Evolutionary conservation across 2,797 vertebrate species (phyloP).

Genomic region (Lutjanus argentimaculatus): DNA sequence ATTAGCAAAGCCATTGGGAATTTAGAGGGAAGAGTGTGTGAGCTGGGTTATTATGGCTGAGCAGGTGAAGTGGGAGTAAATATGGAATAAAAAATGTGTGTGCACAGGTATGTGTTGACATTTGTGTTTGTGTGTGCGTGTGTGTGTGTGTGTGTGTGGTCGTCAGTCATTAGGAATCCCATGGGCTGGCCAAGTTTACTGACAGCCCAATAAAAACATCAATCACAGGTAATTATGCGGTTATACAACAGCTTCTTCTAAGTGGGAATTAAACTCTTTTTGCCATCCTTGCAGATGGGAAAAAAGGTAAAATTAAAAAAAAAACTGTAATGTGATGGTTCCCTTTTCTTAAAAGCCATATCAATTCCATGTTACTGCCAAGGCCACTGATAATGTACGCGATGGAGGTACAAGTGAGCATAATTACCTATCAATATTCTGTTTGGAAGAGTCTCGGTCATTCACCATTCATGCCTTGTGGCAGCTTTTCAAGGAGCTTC

Average conservation of each 20-base stretch:
- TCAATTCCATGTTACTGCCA: slow-evolving; percentile 19
- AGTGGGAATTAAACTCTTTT: not conserved
- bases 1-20: slow-evolving; percentile 43
- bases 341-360: slow-evolving; percentile 32
- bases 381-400: slow-evolving; percentile 37
- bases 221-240: slow-evolving; percentile 56
- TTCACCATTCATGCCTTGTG: slow-evolving; percentile 65
- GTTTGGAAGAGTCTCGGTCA: slow-evolving; percentile 55
- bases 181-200: slow-evolving; percentile 30
- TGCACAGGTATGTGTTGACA: not conserved
- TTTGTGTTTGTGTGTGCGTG: slow-evolving; percentile 10
- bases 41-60: slow-evolving; percentile 32
- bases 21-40: not conserved
- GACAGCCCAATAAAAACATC: slow-evolving; percentile 63
- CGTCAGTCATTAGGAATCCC: slow-evolving; percentile 17
- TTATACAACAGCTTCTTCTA: slow-evolving; percentile 46
- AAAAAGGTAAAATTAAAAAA: slow-evolving; percentile 12
- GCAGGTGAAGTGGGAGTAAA: slow-evolving; percentile 27
- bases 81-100: slow-evolving; percentile 1
- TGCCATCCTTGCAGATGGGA: not conserved
- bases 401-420: slow-evolving; percentile 46
- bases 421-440: slow-evolving; percentile 73
- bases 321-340: not conserved
- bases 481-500: slow-evolving; percentile 65
- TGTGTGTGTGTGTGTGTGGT: slow-evolving; percentile 3